Conservation (phyloP, 2,113 vertebrate genomes). For the Orcinus orca region DNA sequence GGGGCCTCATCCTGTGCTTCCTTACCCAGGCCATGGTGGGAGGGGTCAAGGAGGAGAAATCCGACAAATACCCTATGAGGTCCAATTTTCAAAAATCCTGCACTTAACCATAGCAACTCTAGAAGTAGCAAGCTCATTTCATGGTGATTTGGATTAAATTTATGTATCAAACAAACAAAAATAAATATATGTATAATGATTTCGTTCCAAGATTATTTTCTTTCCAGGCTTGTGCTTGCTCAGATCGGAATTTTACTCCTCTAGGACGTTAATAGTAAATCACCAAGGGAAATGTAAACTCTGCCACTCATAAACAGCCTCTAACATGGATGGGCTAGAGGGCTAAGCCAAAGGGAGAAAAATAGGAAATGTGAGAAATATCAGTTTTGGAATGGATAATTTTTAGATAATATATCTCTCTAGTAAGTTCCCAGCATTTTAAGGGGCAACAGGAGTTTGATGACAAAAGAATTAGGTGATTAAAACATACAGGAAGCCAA, state of each 20-base stretch:
- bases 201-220: conserved; percentile 51
- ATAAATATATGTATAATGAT: conserved; percentile 50
- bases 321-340: conserved; percentile 18
- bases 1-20: neutral
- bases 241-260: conserved; percentile 57
- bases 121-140: conserved; percentile 74
- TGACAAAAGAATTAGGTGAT: conserved; percentile 71
- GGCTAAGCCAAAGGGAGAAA: conserved; percentile 50
- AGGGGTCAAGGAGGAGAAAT: neutral
- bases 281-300: conserved; percentile 58
- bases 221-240: conserved; percentile 64
- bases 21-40: neutral
- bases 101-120: conserved; percentile 68
- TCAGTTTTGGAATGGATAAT: conserved; percentile 59
- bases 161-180: neutral
- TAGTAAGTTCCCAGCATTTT: conserved; percentile 57
- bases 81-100: conserved; percentile 68
- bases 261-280: conserved; percentile 43
- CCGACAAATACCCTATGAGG: conserved; percentile 8
- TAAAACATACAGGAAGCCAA: conserved; percentile 66
- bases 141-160: conserved; percentile 65
- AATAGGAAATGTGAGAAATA: conserved; percentile 68
- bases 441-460: conserved; percentile 67
- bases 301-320: conserved; percentile 47
- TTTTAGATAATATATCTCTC: conserved; percentile 73